Base-by-base conservation (phyloP, 2,797 vertebrate species). In the Pteronotus mesoamericanus region DNA sequence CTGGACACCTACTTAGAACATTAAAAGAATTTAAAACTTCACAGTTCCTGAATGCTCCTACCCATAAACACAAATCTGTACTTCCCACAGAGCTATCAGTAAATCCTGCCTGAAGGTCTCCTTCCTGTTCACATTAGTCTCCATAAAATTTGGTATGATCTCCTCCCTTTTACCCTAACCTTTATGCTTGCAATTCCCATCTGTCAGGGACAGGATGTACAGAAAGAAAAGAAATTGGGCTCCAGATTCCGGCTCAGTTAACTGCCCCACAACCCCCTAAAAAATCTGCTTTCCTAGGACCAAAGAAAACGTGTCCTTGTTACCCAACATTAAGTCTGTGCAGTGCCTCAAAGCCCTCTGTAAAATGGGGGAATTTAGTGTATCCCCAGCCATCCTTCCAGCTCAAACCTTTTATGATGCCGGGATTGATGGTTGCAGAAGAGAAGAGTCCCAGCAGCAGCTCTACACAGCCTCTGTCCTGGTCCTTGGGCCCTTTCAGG, bases 1-100 rank as follows among this genome's bases (percentile, higher is more conserved):
- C 42, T 1, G 10, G 84, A 68, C 29, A 80, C 53, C 59, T 39
- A 84, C 61, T 39, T 48, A 86, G 93, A 91, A 91, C 75, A 94
- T 87, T 55, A 95, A 95, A 93, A 80, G 34, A 68, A 77, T 82
- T 46, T 77, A 91, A 96, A 96, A 91, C 24, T 53, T 61, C 46
- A 68, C 9, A 59, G 59, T 59, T 88, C 66, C 84, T 42, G 46
- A 86, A 69, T 14, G 26, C 12, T 82, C 21, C 11, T 64, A 18
- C 71, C 59, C 86, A 74, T 75, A 85, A 82, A 75, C 86, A 80
- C 37, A 89, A 79, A 94, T 87, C 46, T 61, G 21, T 9, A 48
- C 15, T 39, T 86, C 26, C 29, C 39, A 51, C 42, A 26, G 37
- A 57, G 22, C 69, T 97, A 86, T 85, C 85, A 97, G 96, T 79